Evolutionary conservation across 1,140 invertebrate species (phyloP).

Genomic region (Prorops nasuta): DNA sequence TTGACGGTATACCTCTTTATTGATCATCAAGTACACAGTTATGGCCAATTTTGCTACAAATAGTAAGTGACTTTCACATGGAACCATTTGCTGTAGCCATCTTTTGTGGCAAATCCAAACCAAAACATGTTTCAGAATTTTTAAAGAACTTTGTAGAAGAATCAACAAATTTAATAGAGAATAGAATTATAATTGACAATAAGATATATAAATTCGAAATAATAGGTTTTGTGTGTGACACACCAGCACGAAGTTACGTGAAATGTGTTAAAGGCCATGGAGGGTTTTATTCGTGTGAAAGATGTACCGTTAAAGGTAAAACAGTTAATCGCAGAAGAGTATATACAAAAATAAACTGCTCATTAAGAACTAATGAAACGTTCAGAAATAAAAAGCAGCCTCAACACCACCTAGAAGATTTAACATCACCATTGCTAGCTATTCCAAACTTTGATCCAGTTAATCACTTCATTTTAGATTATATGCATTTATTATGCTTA

Average conservation of each 20-base stretch:
- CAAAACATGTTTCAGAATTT: conserved; percentile 1
- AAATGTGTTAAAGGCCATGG: conserved; percentile 11
- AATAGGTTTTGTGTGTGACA: conserved; percentile 9
- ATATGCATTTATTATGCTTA: conserved; percentile 30
- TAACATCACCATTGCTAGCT: conserved; percentile 10
- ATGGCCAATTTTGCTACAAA: neutral
- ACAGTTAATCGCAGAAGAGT: conserved; percentile 5
- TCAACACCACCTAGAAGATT: conserved; percentile 12
- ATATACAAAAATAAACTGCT: neutral
- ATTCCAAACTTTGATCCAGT: conserved; percentile 23
- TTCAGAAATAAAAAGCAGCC: conserved; percentile 7
- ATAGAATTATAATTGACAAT: neutral
- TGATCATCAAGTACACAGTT: neutral
- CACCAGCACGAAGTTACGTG: conserved; percentile 8
- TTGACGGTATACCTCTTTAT: conserved; percentile 7
- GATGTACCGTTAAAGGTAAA: conserved; percentile 8
- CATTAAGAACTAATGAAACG: conserved; percentile 10
- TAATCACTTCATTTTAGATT: conserved; percentile 28
- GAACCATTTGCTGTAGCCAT: conserved; percentile 7
- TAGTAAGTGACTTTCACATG: neutral
- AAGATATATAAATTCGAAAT: conserved; percentile 10
- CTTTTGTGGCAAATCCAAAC: conserved; percentile 8
- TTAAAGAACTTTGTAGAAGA: conserved; percentile 10
- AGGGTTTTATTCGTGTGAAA: conserved; percentile 11
- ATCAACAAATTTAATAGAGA: conserved; percentile 2